Conservation (phyloP, 2,888 invertebrate species). For the Cephus nigrinus region DNA sequence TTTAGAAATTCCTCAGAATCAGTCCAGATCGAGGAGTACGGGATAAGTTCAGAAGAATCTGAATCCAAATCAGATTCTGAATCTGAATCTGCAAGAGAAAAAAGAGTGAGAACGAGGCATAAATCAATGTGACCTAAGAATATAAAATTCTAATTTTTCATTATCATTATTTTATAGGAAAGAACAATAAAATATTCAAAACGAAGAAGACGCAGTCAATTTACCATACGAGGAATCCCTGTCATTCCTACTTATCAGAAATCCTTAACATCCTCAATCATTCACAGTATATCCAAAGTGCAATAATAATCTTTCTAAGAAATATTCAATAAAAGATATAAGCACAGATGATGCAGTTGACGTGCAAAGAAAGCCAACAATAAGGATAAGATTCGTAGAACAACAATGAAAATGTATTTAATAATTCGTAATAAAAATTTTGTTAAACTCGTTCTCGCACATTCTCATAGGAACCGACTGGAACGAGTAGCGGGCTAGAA, state of each 20-base stretch:
- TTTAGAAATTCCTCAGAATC: constrained; percentile 60
- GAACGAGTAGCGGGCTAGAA: background rate
- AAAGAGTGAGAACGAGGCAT: constrained; percentile 56
- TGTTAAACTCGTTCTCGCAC: background rate
- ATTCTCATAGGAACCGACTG: background rate
- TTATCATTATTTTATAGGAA: constrained; percentile 15
- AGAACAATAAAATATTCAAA: constrained; percentile 13
- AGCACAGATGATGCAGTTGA: background rate
- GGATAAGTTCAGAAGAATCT: constrained; percentile 52
- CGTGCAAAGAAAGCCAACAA: background rate
- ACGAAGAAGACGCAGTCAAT: constrained; percentile 13
- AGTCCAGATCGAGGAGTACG: constrained; percentile 59
- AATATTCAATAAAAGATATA: background rate
- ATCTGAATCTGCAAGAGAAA: constrained; percentile 50
- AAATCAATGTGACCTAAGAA: constrained; percentile 48
- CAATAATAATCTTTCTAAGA: background rate
- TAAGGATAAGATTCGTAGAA: background rate
- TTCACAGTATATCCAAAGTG: constrained; percentile 34
- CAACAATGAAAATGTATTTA: background rate
- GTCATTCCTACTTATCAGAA: constrained; percentile 50
- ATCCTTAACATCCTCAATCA: constrained; percentile 44
- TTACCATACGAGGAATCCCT: constrained; percentile 45
- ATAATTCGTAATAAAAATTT: background rate
- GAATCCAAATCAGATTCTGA: constrained; percentile 55
- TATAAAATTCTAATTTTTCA: constrained; percentile 14